Evolutionary conservation across 2,888 invertebrate genomes (phyloP).

Genomic region (Pocota personata): DNA sequence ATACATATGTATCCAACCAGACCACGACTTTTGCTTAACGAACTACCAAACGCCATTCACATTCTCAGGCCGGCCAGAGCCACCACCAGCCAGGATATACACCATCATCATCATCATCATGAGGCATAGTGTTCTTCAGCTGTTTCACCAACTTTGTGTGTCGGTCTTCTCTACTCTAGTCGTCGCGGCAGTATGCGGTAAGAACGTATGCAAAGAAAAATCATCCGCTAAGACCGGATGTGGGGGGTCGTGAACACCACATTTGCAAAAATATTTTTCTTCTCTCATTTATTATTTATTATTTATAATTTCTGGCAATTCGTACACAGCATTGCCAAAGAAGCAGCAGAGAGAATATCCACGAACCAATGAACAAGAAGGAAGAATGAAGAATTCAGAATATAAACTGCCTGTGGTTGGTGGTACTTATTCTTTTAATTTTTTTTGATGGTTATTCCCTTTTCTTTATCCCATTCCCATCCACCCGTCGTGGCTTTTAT

Average conservation of each 20-base stretch:
- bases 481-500: constrained; percentile 30
- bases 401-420: constrained; percentile 31
- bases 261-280: constrained; percentile 61
- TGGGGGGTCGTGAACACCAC: constrained; percentile 74
- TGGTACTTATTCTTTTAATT: constrained; percentile 26
- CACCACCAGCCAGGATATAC: constrained; percentile 40
- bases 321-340: constrained; percentile 42
- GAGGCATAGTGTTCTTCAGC: constrained; percentile 67
- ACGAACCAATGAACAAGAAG: constrained; percentile 22
- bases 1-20: constrained; percentile 15
- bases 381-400: background rate
- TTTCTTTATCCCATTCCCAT: background rate
- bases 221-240: constrained; percentile 72
- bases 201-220: constrained; percentile 49
- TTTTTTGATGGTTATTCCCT: constrained; percentile 21
- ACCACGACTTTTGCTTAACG: constrained; percentile 56
- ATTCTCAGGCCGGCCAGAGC: constrained; percentile 18
- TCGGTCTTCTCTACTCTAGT: background rate
- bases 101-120: constrained; percentile 39
- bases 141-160: constrained; percentile 3
- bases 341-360: constrained; percentile 17
- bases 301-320: constrained; percentile 67
- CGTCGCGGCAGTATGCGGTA: background rate
- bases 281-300: constrained; percentile 45
- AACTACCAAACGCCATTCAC: constrained; percentile 59